These are phyloP conservation scores for Heteropelma amictum DNA, from an alignment of 2,888 invertebrate species.

Conservation along the genomic window DNA sequence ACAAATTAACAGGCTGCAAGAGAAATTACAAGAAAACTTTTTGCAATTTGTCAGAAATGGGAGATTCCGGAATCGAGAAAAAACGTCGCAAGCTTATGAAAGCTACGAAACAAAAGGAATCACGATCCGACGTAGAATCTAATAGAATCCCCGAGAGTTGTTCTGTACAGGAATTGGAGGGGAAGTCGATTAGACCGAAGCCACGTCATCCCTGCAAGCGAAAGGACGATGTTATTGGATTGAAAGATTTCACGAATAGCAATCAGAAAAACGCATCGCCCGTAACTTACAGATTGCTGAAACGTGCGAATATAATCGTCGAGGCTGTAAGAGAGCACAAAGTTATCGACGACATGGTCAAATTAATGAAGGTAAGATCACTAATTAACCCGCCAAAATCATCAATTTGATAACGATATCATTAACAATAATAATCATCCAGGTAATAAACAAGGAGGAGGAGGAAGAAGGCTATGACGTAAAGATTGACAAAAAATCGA, in stretches of 20 bases:
- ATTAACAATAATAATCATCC: conserved; percentile 24
- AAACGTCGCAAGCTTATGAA: conserved; percentile 27
- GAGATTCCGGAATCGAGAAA: not conserved
- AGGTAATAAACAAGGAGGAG: conserved; percentile 80
- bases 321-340: conserved; percentile 81
- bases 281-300: conserved; percentile 78
- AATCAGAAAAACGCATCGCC: conserved; percentile 62
- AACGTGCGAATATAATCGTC: conserved; percentile 83
- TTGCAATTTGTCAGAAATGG: conserved; percentile 35
- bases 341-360: conserved; percentile 80
- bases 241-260: conserved; percentile 66
- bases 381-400: not conserved
- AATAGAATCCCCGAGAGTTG: not conserved
- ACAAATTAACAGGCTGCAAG: conserved; percentile 26
- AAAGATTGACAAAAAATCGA: conserved; percentile 83
- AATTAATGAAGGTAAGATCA: conserved; percentile 77
- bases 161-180: conserved; percentile 69
- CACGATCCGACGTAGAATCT: not conserved
- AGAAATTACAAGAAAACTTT: conserved; percentile 52
- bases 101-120: not conserved
- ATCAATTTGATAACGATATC: not conserved
- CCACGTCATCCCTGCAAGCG: conserved; percentile 61
- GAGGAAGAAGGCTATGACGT: conserved; percentile 80
- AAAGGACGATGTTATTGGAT: conserved; percentile 65
- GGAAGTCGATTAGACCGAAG: conserved; percentile 66